Base-by-base conservation (phyloP, 2,113 vertebrate genomes). In the Oplegnathus fasciatus region DNA sequence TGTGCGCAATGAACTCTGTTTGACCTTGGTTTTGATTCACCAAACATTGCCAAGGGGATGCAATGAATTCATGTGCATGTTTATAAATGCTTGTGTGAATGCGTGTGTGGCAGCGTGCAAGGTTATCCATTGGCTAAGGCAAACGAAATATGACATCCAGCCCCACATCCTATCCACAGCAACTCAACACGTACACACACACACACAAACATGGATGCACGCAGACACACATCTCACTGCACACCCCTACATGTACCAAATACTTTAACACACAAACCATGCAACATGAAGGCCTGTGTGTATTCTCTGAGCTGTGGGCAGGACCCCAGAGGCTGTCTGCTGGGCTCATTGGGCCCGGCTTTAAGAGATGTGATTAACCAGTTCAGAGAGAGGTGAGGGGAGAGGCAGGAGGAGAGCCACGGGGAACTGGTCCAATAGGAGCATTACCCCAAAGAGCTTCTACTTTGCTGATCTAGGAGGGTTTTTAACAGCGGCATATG, bases 1-100 rank as follows among this genome's bases (percentile, higher is more conserved):
- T 87, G 83, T 85, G 67, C 20, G 26, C 58, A 64, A 3, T 90
- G 89, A 93, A 93, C 93, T 94, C 86, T 87, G 69, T 44, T 58
- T 92, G 92, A 93, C 93, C 94, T 91, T 88, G 85, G 70, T 83
- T 93, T 93, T 90, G 92, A 94, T 91, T 91, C 83, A 81, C 90
- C 86, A 93, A 87, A 92, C 86, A 90, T 89, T 87, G 91, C 93
- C 90, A 67, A 50, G 42, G 89, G 92, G 89, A 73, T 83, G 83
- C 79, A 81, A 82, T 78, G 78, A 91, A 91, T 93, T 91, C 65
- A 75, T 89, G 86, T 62, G 78, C 61, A 76, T 89, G 78, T 77
- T 66, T 84, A 67, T 82, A 86, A 80, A 79, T 60, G 89, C 70
- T 46, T 80, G 86, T 90, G 87, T 32, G 84, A 78, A 73, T 86